phyloP scores from a whole-genome alignment of 2,113 vertebrate species.

The Catharus fuscescens region DNA sequence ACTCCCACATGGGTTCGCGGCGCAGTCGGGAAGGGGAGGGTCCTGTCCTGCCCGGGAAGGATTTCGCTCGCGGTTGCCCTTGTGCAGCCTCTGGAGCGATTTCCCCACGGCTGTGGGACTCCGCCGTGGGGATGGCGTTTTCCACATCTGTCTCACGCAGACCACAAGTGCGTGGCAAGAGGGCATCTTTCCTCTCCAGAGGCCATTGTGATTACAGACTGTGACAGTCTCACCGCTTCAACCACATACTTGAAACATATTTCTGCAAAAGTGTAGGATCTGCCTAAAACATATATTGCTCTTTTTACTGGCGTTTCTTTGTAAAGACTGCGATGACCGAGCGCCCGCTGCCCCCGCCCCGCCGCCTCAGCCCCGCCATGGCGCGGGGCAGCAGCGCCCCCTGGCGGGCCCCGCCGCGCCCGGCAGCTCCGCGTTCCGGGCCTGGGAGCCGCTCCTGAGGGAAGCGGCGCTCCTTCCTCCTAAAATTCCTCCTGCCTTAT shows the following conservation, averaged over 20 bases:
- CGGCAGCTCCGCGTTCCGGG: too few relatives aligned
- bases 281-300: not conserved
- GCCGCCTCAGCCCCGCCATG: not conserved
- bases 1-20: accelerated
- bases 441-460: too few relatives aligned
- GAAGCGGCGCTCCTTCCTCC: not conserved
- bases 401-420: not conserved
- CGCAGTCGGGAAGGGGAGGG: accelerated
- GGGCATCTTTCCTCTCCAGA: not conserved
- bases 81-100: not conserved
- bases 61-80: not conserved
- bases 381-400: not conserved
- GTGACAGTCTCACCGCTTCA: not conserved
- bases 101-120: not conserved
- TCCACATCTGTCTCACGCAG: accelerated
- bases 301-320: not conserved
- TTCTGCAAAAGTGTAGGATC: too few relatives aligned
- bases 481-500: not conserved
- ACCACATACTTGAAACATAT: not conserved
- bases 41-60: not conserved
- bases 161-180: accelerated
- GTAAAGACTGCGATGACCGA: accelerated
- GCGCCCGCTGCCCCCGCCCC: not conserved
- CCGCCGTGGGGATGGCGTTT: accelerated
- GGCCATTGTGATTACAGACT: not conserved